phyloP scores from a whole-genome alignment of 2,888 invertebrate genomes.

The Girardia tigrina region DNA sequence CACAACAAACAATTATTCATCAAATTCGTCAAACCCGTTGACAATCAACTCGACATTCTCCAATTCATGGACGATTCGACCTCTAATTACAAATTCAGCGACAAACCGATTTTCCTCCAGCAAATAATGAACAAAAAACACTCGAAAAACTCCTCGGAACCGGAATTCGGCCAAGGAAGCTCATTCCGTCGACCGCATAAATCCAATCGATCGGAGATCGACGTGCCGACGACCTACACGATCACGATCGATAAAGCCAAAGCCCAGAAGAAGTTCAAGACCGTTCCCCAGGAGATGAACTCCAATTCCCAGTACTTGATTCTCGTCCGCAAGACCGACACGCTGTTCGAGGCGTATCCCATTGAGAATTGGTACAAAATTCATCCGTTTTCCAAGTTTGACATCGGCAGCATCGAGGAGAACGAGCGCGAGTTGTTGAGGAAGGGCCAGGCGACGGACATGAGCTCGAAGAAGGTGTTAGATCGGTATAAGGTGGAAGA shows the following conservation, averaged over 20 bases:
- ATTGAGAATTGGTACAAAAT: slow-evolving; percentile 13
- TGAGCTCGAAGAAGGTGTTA: not conserved
- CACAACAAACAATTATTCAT: not conserved
- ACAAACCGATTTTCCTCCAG: not conserved
- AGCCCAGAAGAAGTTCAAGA: not conserved
- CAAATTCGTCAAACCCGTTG: not conserved
- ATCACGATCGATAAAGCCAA: not conserved
- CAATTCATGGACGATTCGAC: not conserved
- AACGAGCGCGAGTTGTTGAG: not conserved
- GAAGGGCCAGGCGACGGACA: not conserved
- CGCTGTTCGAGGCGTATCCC: not conserved
- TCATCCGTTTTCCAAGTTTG: not conserved
- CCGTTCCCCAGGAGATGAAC: not conserved
- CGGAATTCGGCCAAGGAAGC: not conserved
- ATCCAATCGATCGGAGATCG: not conserved
- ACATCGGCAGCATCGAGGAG: not conserved
- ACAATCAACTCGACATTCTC: not conserved
- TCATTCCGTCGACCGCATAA: not conserved
- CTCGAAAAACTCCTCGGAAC: not conserved
- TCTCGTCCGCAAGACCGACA: not conserved
- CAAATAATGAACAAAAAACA: not conserved
- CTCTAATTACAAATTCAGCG: not conserved
- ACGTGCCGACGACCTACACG: not conserved
- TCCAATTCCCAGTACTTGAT: not conserved
- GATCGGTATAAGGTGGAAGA: not conserved